Percentiles rank a stretch among this genome's conserved stretches.
phyloP scores from a whole-genome alignment of 2,888 invertebrate genomes.

The Orthonevra nobilis region DNA sequence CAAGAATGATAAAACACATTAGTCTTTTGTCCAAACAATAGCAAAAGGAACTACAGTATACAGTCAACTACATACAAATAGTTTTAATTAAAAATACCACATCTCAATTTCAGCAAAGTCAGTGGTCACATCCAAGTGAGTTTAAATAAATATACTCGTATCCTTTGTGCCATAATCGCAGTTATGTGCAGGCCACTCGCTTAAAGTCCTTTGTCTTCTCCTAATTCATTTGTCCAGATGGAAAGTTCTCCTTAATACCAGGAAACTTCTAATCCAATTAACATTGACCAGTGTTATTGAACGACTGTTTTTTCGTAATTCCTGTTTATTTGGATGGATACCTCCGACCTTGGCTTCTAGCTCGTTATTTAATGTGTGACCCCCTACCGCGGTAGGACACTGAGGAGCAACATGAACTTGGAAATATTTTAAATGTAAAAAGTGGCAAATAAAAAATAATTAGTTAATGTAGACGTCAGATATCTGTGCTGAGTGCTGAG shows the following conservation, averaged over 20 bases:
- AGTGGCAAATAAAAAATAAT: conserved; percentile 43
- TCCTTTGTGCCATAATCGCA: too few relatives aligned
- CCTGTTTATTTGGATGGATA: neutral
- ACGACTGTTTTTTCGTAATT: neutral
- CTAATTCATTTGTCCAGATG: conserved; percentile 21
- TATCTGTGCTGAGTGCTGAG: neutral
- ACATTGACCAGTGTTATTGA: neutral
- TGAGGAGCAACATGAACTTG: neutral
- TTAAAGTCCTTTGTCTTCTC: neutral
- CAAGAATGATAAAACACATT: too few relatives aligned
- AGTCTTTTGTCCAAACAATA: too few relatives aligned
- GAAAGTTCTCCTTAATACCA: neutral
- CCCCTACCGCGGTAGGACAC: too few relatives aligned
- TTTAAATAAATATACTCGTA: neutral
- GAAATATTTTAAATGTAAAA: conserved; percentile 8
- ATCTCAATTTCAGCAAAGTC: neutral
- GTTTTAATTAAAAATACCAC: conserved; percentile 13
- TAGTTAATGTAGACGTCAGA: conserved; percentile 35
- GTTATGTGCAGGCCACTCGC: too few relatives aligned
- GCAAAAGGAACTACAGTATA: too few relatives aligned
- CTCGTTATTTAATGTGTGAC: too few relatives aligned
- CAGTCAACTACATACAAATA: too few relatives aligned
- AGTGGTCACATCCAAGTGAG: neutral
- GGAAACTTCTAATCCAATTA: conserved; percentile 5
- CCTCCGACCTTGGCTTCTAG: neutral